Base-by-base conservation (phyloP, 2,888 invertebrate genomes). In the Limnephilus auricula region DNA sequence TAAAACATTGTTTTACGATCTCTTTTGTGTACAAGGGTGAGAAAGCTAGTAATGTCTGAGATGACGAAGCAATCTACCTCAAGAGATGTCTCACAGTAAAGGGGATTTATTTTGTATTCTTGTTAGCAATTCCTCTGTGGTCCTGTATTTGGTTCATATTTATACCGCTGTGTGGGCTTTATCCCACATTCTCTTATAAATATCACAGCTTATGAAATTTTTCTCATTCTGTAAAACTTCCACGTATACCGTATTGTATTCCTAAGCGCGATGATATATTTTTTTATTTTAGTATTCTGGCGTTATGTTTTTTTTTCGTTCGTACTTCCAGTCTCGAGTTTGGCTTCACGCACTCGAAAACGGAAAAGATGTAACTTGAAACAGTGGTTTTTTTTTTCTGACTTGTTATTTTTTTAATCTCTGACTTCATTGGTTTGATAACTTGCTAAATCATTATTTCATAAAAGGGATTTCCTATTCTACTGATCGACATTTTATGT, bases 121-220 rank as follows among this genome's bases (percentile, higher is more conserved):
- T 65, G 65, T 25, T 65, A 65, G 65, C n/a, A n/a, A 65, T 65
- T 65, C 65, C 65, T 65, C n/a, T 25, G 65, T 65, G 25, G 65
- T 65, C 65, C 65, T n/a, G 65, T 25, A 83, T 31, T 34, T 18
- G 18, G 86, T 86, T 65, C 15, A 34, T 86, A 86, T 65, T 65
- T 79, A 32, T 37, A 34, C 34, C 37, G 79, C 79, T 12, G 25
- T 32, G 87, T 79, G 32, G 87, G 37, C 87, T 34, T 88, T 50
- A 30, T 50, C 40, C 85, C 40, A 18, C 85, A 30, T 37, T 88
- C 37, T 79, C 87, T 88, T 88, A 78, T 78, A 78, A 88, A 88
- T 78, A 79, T 88, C 87, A 78, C 65, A 30, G 34, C 87, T 88
- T 88, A 88, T 88, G 78, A 88, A 79, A 78, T 78, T 78, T 78